These are phyloP conservation scores for Alcedo quadribrachys DNA, from an alignment of 2,797 vertebrate genomes.

Conservation along the genomic window DNA sequence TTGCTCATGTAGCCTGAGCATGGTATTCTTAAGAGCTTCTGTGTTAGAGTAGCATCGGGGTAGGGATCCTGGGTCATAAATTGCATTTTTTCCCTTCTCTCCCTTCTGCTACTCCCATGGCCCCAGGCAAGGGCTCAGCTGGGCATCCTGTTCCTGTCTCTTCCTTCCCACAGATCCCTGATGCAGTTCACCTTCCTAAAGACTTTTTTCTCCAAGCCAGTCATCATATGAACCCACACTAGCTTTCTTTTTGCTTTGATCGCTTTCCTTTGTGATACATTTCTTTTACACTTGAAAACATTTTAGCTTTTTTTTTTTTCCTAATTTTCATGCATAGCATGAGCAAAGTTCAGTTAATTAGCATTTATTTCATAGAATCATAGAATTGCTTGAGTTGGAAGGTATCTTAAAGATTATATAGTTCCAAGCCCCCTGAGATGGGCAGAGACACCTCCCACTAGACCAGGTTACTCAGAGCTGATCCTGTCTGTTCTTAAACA, in stretches of 20 bases:
- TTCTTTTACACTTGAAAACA: background rate
- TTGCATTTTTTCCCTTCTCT: background rate
- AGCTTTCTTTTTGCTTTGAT: background rate
- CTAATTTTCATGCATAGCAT: background rate
- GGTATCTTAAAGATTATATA: no score
- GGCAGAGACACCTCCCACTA: no score
- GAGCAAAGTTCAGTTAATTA: background rate
- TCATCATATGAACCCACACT: rapidly evolving
- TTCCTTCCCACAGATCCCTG: no score
- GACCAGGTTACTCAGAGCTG: no score
- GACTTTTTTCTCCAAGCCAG: background rate
- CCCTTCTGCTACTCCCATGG: background rate
- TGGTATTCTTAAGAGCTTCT: background rate
- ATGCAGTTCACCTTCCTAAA: background rate
- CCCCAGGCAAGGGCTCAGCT: no score
- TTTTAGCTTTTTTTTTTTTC: background rate
- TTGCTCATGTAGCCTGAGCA: background rate
- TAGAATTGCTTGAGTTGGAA: no score
- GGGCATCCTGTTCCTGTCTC: no score
- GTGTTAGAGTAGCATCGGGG: background rate
- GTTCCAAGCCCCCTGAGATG: no score
- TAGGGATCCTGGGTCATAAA: background rate
- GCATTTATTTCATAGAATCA: background rate
- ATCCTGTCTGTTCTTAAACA: no score
- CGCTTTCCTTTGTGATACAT: background rate